Base-by-base conservation (phyloP, 2,113 vertebrate genomes). In the Syngnathus typhle region DNA sequence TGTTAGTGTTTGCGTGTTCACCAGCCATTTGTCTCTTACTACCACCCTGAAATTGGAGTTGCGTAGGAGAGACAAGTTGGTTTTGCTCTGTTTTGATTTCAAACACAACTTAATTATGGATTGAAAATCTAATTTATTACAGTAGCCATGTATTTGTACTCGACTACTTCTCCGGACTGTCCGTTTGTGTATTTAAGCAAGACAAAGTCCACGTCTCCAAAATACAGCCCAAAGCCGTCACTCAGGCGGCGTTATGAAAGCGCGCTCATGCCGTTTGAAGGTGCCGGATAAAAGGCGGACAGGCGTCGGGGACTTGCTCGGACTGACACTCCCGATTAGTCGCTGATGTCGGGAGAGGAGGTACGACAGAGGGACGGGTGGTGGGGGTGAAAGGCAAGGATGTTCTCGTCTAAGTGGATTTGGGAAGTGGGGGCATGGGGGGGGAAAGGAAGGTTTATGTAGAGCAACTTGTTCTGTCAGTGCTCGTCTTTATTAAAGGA, bases 231-330 rank as follows among this genome's bases (percentile, higher is more conserved):
- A 39, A 37, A 61, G 71, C 83, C 81, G 88, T 88, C 90, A 91
- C 85, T 91, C 89, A 89, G 41, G 46, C 65, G 1, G 72, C 60
- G 38, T 81, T 85, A 87, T 91, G 82, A 91, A 92, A 91, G 90
- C 81, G 52, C 70, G 47, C 74, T 76, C 80, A 91, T 91, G 87
- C 82, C 80, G 84, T 91, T 91, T 92, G 90, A 91, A 88, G 90
- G 80, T 71, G 70, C 75, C 62, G 79, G 87, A 92, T 92, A 82
- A 92, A 91, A 92, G 83, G 68, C 60, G 69, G 75, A 70, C 70
- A 43, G 73, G 60, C 72, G 77, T 75, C 77, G 74, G 61, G 56
- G 76, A 78, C 80, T 82, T 64, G 54, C 70, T 73, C 78, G 78
- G 77, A 75, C 83, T 81, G 84, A 84, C 88, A 83, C 73, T 79